These are phyloP conservation scores for Heliconius hortense DNA, from an alignment of 2,888 invertebrate species.

Conservation along the genomic window DNA sequence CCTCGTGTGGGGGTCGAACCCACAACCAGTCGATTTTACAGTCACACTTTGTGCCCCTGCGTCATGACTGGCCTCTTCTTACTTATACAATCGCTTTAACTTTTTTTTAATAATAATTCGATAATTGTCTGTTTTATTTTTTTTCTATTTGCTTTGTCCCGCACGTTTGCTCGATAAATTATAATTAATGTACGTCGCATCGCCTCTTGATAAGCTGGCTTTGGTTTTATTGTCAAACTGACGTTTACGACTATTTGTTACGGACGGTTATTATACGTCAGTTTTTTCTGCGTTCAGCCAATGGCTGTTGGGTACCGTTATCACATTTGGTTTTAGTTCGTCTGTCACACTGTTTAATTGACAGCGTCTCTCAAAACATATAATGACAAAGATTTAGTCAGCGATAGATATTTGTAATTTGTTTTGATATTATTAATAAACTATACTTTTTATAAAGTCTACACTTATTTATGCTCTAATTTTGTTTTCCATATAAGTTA, in stretches of 20 bases:
- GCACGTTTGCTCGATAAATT: constrained; percentile 25
- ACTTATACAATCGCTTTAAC: neutral
- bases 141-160: neutral
- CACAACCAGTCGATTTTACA: too few species aligned
- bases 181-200: constrained; percentile 30
- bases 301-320: constrained; percentile 17
- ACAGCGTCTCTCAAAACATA: constrained; percentile 46
- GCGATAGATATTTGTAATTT: neutral
- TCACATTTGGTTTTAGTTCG: constrained; percentile 39
- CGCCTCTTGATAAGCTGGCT: constrained; percentile 21
- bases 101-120: neutral
- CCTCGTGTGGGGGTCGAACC: too few species aligned
- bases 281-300: constrained; percentile 17
- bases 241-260: constrained; percentile 27
- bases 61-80: too few species aligned
- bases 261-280: constrained; percentile 11
- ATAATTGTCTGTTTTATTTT: neutral
- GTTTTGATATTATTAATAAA: neutral
- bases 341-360: constrained; percentile 60
- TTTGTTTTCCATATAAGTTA: constrained; percentile 26
- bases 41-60: too few species aligned
- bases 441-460: neutral
- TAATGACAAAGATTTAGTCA: neutral
- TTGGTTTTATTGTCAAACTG: constrained; percentile 21
- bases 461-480: neutral